Conservation (phyloP, 2,797 vertebrate genomes). For the Hybognathus amarus region DNA sequence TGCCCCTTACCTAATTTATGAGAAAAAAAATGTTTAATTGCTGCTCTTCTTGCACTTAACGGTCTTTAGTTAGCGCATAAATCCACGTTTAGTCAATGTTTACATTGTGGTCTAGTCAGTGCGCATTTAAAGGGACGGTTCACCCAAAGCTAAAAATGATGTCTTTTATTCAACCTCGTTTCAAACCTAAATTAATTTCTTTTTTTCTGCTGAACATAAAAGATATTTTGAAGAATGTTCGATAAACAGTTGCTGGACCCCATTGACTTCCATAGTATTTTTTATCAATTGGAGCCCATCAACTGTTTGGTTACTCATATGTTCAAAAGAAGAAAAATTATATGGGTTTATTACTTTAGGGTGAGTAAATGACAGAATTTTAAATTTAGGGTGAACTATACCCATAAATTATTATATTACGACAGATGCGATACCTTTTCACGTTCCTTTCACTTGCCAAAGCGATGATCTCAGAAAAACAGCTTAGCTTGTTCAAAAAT, state of each 20-base stretch:
- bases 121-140: neutral
- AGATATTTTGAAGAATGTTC: neutral
- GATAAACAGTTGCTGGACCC: neutral
- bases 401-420: neutral
- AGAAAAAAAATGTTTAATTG: neutral
- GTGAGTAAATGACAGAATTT: neutral
- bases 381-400: neutral
- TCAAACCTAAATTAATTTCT: neutral
- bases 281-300: neutral
- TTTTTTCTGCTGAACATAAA: neutral
- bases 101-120: slow-evolving; percentile 1
- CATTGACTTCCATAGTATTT: neutral
- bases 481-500: neutral
- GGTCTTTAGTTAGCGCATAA: neutral
- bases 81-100: slow-evolving; percentile 27
- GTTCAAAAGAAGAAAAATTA: neutral
- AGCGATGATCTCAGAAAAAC: neutral
- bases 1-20: neutral
- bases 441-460: neutral
- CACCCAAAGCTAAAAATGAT: neutral
- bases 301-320: neutral
- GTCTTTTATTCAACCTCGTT: neutral
- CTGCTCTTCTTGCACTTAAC: neutral
- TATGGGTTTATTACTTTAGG: neutral
- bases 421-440: neutral